Evolutionary conservation across 2,888 invertebrate genomes (phyloP).

Genomic region (Agriotes lineatus): DNA sequence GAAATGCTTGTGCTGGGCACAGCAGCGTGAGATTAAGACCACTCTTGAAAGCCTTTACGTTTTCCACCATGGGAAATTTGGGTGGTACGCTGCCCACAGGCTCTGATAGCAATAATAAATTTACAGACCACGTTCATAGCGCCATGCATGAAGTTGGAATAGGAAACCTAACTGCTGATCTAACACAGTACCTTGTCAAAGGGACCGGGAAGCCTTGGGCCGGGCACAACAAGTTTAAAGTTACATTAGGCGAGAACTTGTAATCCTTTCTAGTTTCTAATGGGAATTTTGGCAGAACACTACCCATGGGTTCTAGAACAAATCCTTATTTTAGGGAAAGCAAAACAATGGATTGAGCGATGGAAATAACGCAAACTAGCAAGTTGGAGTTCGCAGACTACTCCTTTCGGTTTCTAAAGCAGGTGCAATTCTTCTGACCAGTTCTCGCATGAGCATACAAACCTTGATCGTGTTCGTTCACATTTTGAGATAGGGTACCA

Average conservation of each 20-base stretch:
- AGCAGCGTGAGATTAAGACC: slow-evolving; percentile 67
- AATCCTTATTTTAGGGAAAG: slow-evolving; percentile 16
- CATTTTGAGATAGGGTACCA: slow-evolving; percentile 41
- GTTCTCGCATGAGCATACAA: slow-evolving; percentile 48
- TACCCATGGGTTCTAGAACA: slow-evolving; percentile 68
- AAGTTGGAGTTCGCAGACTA: too few species aligned
- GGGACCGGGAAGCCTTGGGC: slow-evolving; percentile 77
- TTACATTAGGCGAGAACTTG: slow-evolving; percentile 68
- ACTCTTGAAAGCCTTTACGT: slow-evolving; percentile 39
- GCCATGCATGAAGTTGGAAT: slow-evolving; percentile 63
- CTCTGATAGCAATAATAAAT: too few species aligned
- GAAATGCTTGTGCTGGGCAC: slow-evolving; percentile 78
- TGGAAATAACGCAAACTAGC: too few species aligned
- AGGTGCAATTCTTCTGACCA: slow-evolving; percentile 43
- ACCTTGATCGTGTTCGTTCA: slow-evolving; percentile 22
- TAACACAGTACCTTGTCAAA: slow-evolving; percentile 67
- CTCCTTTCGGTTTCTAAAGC: slow-evolving; percentile 72
- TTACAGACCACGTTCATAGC: too few species aligned
- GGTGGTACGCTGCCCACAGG: slow-evolving; percentile 74
- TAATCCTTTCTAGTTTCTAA: slow-evolving; percentile 74
- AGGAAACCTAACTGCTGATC: slow-evolving; percentile 52
- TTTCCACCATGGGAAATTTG: slow-evolving; percentile 67
- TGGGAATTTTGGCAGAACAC: slow-evolving; percentile 77
- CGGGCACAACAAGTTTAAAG: slow-evolving; percentile 73
- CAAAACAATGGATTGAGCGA: too few species aligned